Evolutionary conservation across 2,113 vertebrate species (phyloP), one percentile per base, ranked within the genome.

Genomic region (Pelusios castaneus): DNA sequence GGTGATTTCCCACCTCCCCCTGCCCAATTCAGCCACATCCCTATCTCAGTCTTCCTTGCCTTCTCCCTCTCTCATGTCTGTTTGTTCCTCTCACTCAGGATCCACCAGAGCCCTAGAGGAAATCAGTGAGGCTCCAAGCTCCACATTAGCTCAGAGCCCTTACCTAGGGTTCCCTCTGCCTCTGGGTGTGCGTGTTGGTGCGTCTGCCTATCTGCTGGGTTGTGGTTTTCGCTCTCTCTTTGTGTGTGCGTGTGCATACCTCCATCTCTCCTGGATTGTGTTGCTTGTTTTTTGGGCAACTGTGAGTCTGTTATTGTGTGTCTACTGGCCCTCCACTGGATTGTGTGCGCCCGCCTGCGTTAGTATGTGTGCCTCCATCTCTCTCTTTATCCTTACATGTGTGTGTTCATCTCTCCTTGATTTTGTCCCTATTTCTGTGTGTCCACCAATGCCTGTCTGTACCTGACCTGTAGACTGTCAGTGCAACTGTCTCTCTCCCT

Each of bases 391-490:
- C 25, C 17, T 45, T 45, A 54, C n/a, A n/a, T 4, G 19, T n/a
- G 47, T 21, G 31, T 93, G 95, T 94, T 92, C 95, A 91, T 92
- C 77, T 84, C 52, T 76, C 34, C n/a, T 21, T 51, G 9, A 63
- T 31, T 16, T n/a, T 55, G 77, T 93, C 70, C 67, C 55, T n/a
- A 41, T 92, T 89, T 93, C 21, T 25, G 90, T 86, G 54, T 91
- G 80, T 84, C 80, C 89, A 75, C 91, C 75, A 41, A 11, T 2
- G 85, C 21, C 87, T 22, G 55, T 75, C 88, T 77, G 38, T 10
- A 58, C 14, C 10, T 79, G 75, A 87, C 85, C 55, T 54, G 17
- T 10, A 7, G 43, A 24, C 25, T 55, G 47, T 47, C 47, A 47
- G 49, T 45, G 22, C 31, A 24, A 16, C 47, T 5, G 16, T 38